Evolutionary conservation across 2,888 invertebrate genomes (phyloP).

Genomic region (Tiliacea aurago): DNA sequence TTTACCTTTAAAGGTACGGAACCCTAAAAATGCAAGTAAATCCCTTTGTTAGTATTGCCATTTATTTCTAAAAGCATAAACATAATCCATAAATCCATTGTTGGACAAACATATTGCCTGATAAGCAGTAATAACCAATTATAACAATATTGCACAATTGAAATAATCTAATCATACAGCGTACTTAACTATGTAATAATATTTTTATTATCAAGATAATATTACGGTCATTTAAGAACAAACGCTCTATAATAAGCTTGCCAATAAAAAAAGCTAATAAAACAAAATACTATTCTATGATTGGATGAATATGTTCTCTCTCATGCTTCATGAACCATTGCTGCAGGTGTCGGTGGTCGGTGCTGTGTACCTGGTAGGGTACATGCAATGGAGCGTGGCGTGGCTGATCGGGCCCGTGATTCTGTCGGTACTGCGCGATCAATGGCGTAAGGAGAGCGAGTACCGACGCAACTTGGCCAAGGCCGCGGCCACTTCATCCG

Average conservation of each 20-base stretch:
- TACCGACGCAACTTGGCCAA: constrained; percentile 94
- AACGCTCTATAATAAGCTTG: neutral
- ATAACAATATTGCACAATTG: constrained; percentile 18
- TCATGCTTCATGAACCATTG: constrained; percentile 46
- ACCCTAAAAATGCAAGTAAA: neutral
- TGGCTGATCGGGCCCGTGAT: constrained; percentile 96
- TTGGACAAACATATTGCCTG: neutral
- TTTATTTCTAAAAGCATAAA: constrained; percentile 5
- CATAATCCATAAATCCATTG: neutral
- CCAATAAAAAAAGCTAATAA: constrained; percentile 1
- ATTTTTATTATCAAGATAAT: constrained; percentile 23
- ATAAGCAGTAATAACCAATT: constrained; percentile 22
- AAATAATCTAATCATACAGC: constrained; percentile 29
- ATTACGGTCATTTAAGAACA: neutral
- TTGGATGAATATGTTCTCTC: constrained; percentile 15
- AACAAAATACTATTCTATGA: neutral
- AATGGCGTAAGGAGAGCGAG: constrained; percentile 94
- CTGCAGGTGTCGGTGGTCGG: constrained; percentile 93
- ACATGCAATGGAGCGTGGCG: constrained; percentile 96
- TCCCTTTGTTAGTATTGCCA: neutral
- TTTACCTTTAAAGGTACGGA: too few relatives aligned
- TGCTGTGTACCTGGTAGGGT: constrained; percentile 94
- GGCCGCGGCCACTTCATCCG: constrained; percentile 94
- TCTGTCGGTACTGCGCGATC: constrained; percentile 94
- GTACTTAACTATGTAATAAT: constrained; percentile 18